Conservation (phyloP, 2,888 invertebrate genomes). For the Catocala fraxini region DNA sequence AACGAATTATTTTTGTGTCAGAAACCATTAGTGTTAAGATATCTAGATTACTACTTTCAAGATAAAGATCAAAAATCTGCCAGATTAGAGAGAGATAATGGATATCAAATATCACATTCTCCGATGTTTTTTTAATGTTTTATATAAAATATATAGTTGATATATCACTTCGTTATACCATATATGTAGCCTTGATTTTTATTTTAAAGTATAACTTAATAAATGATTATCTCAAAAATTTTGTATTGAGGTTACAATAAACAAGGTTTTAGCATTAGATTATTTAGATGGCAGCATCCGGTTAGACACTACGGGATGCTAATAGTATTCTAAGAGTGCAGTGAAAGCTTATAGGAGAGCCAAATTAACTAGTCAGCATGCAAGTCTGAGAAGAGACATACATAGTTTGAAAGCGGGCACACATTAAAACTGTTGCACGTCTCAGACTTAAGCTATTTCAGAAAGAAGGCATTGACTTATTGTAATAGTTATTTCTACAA, state of each 20-base stretch:
- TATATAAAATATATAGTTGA: no score
- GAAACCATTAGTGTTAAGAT: slow-evolving; percentile 1
- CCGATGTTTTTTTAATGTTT: neutral
- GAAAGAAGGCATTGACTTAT: neutral
- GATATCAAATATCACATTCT: neutral
- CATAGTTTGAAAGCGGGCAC: no score
- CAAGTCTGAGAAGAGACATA: neutral
- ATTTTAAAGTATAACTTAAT: no score
- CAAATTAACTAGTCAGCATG: slow-evolving; percentile 3
- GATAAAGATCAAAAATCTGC: slow-evolving; percentile 3
- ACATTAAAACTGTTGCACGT: no score
- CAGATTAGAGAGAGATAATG: neutral
- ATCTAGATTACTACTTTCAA: slow-evolving; percentile 2
- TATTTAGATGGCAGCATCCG: no score
- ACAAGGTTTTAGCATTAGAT: no score
- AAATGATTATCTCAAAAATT: no score
- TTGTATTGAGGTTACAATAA: no score
- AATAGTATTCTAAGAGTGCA: neutral
- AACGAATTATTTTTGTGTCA: neutral
- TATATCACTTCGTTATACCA: no score
- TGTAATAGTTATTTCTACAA: neutral
- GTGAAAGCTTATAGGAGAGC: neutral
- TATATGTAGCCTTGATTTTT: no score
- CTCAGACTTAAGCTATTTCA: no score
- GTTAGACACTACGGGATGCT: neutral